Percentiles rank a stretch among this genome's conserved stretches.
Conservation (phyloP, 2,888 invertebrate species). For the Psococerastis gibbosa region DNA sequence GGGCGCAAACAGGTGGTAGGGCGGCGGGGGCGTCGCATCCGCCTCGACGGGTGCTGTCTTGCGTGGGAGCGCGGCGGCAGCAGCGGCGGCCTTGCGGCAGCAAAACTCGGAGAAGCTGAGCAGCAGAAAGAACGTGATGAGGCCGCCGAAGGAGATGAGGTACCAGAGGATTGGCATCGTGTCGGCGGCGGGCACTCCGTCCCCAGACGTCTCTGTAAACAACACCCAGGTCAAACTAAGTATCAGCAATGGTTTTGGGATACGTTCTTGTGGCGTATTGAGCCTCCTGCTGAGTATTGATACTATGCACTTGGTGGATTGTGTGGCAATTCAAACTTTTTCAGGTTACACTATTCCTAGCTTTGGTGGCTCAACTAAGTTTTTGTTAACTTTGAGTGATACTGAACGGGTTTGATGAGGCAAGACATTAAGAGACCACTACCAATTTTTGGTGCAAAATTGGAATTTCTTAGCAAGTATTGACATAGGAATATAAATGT, state of each 20-base stretch:
- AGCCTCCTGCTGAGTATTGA: no score
- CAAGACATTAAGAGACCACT: no score
- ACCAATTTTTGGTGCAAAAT: no score
- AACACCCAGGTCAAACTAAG: no score
- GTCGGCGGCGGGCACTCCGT: slow-evolving; percentile 22
- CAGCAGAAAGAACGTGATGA: slow-evolving; percentile 34
- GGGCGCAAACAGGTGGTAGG: slow-evolving; percentile 35
- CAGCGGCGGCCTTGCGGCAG: slow-evolving; percentile 21
- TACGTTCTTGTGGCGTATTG: background rate
- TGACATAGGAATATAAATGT: no score
- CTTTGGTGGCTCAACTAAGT: no score
- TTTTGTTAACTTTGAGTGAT: no score
- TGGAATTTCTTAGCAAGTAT: no score
- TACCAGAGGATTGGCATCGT: slow-evolving; percentile 38
- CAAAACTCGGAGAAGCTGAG: slow-evolving; percentile 37
- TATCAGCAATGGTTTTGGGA: background rate
- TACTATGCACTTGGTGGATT: no score
- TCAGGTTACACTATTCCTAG: no score
- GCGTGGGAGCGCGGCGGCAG: slow-evolving; percentile 20
- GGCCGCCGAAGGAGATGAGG: slow-evolving; percentile 34
- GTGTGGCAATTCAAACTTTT: no score
- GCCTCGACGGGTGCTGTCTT: slow-evolving; percentile 12
- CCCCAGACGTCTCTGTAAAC: slow-evolving; percentile 17
- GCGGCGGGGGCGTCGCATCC: slow-evolving; percentile 29
- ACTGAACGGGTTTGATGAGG: no score